Conservation (phyloP, 2,113 vertebrate species). For the Micromys minutus region DNA sequence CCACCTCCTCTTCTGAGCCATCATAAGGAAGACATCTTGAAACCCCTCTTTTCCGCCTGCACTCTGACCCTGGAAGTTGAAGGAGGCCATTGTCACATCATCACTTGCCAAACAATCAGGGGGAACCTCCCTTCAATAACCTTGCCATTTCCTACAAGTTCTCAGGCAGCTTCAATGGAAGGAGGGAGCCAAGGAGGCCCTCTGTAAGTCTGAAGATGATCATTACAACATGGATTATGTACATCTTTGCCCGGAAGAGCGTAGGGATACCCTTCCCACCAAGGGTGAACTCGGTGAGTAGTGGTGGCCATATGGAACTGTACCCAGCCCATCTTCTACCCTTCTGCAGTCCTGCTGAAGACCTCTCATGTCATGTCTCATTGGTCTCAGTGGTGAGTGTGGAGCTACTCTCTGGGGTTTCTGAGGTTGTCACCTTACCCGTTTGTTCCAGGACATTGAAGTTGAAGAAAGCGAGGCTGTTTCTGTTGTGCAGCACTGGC, state of each 20-base stretch:
- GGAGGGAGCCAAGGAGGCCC: constrained; percentile 41
- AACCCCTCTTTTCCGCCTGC: neutral
- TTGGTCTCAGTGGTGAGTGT: neutral
- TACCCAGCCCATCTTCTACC: neutral
- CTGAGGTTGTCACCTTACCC: neutral
- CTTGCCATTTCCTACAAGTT: neutral
- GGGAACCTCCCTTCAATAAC: neutral
- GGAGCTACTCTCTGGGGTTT: neutral
- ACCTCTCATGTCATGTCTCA: neutral
- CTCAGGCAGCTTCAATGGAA: constrained; percentile 63
- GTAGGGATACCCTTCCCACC: neutral
- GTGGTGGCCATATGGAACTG: rapidly evolving
- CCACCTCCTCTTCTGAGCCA: neutral
- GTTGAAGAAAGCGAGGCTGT: constrained; percentile 47
- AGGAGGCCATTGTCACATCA: constrained; percentile 78
- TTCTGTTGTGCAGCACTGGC: constrained; percentile 66
- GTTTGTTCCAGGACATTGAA: constrained; percentile 72
- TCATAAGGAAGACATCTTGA: neutral
- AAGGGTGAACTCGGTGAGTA: constrained; percentile 37
- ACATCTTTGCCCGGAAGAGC: constrained; percentile 24
- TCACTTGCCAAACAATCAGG: neutral
- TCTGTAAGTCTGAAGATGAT: constrained; percentile 75
- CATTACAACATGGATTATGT: constrained; percentile 78
- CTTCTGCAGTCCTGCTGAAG: neutral
- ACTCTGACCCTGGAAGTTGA: constrained; percentile 25